These are phyloP conservation scores for Oryctes rhinoceros DNA, from an alignment of 1,140 invertebrate species.

Conservation along the genomic window DNA sequence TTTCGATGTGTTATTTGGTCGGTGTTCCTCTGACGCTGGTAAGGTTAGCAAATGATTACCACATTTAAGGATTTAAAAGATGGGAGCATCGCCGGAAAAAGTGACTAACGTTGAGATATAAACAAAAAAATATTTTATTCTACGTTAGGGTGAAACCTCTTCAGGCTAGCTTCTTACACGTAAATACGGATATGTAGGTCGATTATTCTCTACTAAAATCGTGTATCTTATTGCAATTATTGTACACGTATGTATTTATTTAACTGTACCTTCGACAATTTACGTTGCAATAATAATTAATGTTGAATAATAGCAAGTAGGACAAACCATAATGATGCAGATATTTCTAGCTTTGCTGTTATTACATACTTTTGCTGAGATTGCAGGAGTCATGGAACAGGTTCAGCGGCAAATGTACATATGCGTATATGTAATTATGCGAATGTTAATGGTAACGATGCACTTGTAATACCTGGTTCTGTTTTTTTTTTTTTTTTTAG, in stretches of 20 bases:
- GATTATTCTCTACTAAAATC: too few species aligned
- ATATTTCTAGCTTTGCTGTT: neutral
- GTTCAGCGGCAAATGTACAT: neutral
- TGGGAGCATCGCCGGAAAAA: too few species aligned
- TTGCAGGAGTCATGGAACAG: neutral
- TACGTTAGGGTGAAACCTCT: too few species aligned
- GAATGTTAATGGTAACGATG: neutral
- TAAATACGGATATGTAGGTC: too few species aligned
- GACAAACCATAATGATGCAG: neutral
- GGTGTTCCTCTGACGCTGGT: too few species aligned
- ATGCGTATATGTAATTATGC: neutral
- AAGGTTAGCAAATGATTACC: too few species aligned
- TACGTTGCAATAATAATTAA: neutral
- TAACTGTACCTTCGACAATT: neutral
- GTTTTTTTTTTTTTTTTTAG: too few species aligned
- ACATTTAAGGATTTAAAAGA: too few species aligned
- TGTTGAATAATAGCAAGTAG: constrained; percentile 9
- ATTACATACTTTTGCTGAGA: neutral
- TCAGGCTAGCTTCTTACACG: too few species aligned
- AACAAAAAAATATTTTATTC: too few species aligned
- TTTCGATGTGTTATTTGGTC: too few species aligned
- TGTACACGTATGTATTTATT: neutral
- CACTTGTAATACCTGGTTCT: neutral
- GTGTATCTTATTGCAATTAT: neutral
- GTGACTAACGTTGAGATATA: too few species aligned